Base-by-base conservation (phyloP, 2,113 vertebrate species). In the Bubo scandiacus region DNA sequence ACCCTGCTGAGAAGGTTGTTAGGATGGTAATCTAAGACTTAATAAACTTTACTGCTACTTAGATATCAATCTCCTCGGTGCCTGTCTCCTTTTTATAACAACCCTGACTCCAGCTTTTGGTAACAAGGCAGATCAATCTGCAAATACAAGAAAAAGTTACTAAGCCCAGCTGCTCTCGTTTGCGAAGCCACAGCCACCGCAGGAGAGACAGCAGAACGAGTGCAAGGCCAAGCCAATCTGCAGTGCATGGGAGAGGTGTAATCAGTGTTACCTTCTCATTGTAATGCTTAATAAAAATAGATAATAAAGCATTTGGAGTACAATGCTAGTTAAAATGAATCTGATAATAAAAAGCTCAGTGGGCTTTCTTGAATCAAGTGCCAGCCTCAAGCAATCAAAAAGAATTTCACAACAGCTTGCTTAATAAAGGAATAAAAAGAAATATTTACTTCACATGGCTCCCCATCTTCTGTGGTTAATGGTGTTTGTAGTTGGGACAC, bases 341-440 rank as follows among this genome's bases (percentile, higher is more conserved):
- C 57, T 91, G 65, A 62, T 81, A 85, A 90, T 79, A 89, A 94
- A 95, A 94, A 49, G 61, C 83, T 81, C 70, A 42, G 61, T 75
- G 63, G 72, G 68, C 51, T 92, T 89, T 84, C 82, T 79, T 68
- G 70, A 94, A 85, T 85, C 27, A n/a, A 94, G 77, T 72, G 38
- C 36, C 40, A 94, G 40, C n/a, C 83, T 94, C n/a, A 36, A 94
- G 70, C 78, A 96, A 95, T 77, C 55, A 75, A 47, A 94, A 89
- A 85, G 43, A 66, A 87, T 94, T 95, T 94, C 94, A 92, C 88
- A 61, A 91, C 77, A 94, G 81, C 47, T 97, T 94, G 36, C 57
- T 92, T 72, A 94, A 68, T 80, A 89, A 91, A 85, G 61, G 65
- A 87, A 95, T 38, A 72, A 89, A 89, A 74, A 75, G 43, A 87